Base-by-base conservation (phyloP, 2,888 invertebrate species). In the Cabera pusaria region DNA sequence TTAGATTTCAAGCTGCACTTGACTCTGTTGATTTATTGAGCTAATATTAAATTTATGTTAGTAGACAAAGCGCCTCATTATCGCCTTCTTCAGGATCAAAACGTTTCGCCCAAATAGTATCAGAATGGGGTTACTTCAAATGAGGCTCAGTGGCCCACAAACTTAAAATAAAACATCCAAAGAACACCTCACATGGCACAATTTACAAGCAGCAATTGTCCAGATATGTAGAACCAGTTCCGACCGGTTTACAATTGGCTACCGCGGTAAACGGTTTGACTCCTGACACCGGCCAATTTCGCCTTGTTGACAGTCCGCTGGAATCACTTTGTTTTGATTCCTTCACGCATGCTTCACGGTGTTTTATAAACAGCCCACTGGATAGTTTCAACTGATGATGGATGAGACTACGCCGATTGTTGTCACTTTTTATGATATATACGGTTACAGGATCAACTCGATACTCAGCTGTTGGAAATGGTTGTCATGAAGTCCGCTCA, bases 201-300 rank as follows among this genome's bases (percentile, higher is more conserved):
- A 28, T 38, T 31, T 12, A 45, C n/a, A n/a, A n/a, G n/a, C n/a
- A n/a, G n/a, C 28, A 39, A 43, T 43, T 31, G 29, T 33, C 37
- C 28, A 38, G 40, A 36, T 36, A 9, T 18, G 2, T 8, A 9
- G 39, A 47, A 53, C 77, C 63, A 60, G 71, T 63, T 55, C n/a
- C 1, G 36, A 46, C 68, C 62, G 65, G 72, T 52, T 49, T 8
- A 42, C 66, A 65, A 68, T 74, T 74, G 65, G 51, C 49, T 46
- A 43, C 42, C 45, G 48, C 56, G 48, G 59, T 68, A 55, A 71
- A 65, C 49, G 61, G 56, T 66, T 75, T 75, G 77, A 77, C 77
- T 62, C 64, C 57, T 69, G 75, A 77, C 78, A 67, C 64, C 49
- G 51, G 59, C 51, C 60, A 55, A 59, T 52, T 48, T 34, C 36